Percentiles rank a stretch among this genome's conserved stretches.
Conservation (phyloP, 2,888 invertebrate genomes). For the Ormyrus nitidulus region DNA sequence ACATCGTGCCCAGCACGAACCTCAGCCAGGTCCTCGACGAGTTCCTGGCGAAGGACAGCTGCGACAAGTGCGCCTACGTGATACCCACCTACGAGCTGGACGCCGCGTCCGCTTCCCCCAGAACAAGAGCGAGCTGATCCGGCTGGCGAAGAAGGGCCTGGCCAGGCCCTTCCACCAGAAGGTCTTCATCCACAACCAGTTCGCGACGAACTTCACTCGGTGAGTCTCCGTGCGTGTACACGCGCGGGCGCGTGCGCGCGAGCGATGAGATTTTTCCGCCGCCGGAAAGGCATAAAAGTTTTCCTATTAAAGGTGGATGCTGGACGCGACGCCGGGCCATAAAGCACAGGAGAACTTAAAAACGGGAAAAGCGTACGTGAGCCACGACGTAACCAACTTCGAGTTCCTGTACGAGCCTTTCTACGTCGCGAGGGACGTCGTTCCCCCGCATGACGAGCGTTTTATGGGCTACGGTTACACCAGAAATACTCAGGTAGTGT, state of each 20-base stretch:
- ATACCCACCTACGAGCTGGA: conserved; percentile 94
- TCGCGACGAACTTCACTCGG: conserved; percentile 93
- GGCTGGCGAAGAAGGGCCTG: conserved; percentile 86
- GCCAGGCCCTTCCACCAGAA: conserved; percentile 94
- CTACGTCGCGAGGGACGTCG: conserved; percentile 89
- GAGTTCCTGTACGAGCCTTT: conserved; percentile 94
- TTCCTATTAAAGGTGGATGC: conserved; percentile 65
- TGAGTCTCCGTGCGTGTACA: conserved; percentile 71
- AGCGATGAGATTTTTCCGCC: conserved; percentile 14
- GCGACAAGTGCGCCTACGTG: conserved; percentile 88
- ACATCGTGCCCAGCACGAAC: conserved; percentile 88
- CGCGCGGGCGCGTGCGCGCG: too few species aligned
- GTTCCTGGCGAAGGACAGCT: conserved; percentile 80
- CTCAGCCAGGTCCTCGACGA: conserved; percentile 84
- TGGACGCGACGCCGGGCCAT: conserved; percentile 64
- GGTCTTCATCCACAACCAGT: conserved; percentile 94
- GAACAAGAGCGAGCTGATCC: conserved; percentile 87
- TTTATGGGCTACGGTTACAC: conserved; percentile 95
- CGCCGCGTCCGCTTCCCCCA: conserved; percentile 86
- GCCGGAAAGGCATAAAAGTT: conserved; percentile 35
- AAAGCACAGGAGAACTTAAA: conserved; percentile 78
- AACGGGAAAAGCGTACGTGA: conserved; percentile 82
- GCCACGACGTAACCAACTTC: conserved; percentile 87
- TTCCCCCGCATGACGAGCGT: conserved; percentile 90
- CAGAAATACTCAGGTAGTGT: conserved; percentile 89